Evolutionary conservation across 2,797 vertebrate species (phyloP), one percentile per base, ranked within the genome.

Genomic region (Gorsachius magnificus): DNA sequence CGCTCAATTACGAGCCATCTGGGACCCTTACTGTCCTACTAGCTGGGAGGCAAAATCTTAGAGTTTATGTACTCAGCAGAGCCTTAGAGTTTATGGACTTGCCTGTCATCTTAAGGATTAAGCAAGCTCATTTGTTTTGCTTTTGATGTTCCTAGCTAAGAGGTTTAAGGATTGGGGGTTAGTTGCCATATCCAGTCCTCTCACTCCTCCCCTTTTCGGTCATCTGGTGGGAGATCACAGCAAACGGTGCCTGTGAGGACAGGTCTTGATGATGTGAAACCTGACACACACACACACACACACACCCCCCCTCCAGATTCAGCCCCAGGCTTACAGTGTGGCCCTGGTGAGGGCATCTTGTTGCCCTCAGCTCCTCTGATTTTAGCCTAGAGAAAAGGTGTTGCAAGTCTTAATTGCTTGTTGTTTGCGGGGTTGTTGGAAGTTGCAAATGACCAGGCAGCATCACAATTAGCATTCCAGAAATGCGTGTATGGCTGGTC

Each of bases 1-100:
- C 5, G 1, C 31, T 91, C 75, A 74, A 3, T 89, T 71, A 77
- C 2, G 9, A 89, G 46, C 60, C 41, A 78, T 85, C 64, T 83
- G 82, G 60, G 92, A 92, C 41, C 60, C 13, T 80, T 83, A 61
- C 45, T 85, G 51, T 74, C 87, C 65, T 94, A 29, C 69, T 89
- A 48, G n/a, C 43, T 89, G 57, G 36, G 60, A 87, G 60, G 29
- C 31, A 64, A 50, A 94, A 31, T 36, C 45, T 35, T n/a, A 14
- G 63, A 91, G 22, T 88, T 69, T 91, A 56, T 84, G 35, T 81
- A 80, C 29, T 80, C 54, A 56, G 28, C 33, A 63, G 57, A 94
- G 38, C 43, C 38, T n/a, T 29, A 16, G 63, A 93, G 17, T 91
- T 68, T 91, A 54, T 84, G 33, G 83, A 83, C 28, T 78, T 75